Conservation (phyloP, 2,797 vertebrate genomes). For the Sphenopsis melanotis region DNA sequence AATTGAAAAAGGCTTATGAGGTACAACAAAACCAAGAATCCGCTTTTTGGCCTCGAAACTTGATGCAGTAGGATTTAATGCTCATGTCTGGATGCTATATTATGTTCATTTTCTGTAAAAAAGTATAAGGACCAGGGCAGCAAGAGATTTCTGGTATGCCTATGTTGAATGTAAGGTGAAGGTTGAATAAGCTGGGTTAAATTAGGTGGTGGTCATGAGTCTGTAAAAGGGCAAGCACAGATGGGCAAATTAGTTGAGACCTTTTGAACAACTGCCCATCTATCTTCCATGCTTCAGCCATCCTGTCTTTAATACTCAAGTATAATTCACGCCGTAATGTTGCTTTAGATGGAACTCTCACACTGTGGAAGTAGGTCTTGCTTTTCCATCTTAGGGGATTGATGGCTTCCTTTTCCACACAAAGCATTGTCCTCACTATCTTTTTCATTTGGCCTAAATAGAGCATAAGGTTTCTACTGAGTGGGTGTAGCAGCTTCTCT, state of each 20-base stretch:
- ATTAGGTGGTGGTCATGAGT: neutral
- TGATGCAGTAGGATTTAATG: neutral
- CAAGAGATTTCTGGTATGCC: neutral
- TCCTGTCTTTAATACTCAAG: neutral
- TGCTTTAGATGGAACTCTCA: neutral
- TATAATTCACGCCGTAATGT: neutral
- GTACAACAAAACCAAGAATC: neutral
- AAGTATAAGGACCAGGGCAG: neutral
- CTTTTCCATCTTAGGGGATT: neutral
- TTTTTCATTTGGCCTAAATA: neutral
- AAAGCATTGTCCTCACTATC: fast-evolving
- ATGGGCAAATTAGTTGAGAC: neutral
- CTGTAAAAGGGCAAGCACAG: neutral
- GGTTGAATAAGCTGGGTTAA: neutral
- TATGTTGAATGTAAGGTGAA: neutral
- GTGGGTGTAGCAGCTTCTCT: neutral
- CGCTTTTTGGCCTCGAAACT: neutral
- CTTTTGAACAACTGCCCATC: neutral
- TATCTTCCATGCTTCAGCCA: neutral
- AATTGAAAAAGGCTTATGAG: neutral
- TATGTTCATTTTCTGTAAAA: neutral
- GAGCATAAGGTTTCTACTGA: neutral
- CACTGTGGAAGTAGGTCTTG: neutral
- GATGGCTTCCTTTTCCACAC: neutral
- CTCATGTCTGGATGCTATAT: neutral